Conservation (phyloP, 2,888 invertebrate species). For the Netelia fuscicornis region DNA sequence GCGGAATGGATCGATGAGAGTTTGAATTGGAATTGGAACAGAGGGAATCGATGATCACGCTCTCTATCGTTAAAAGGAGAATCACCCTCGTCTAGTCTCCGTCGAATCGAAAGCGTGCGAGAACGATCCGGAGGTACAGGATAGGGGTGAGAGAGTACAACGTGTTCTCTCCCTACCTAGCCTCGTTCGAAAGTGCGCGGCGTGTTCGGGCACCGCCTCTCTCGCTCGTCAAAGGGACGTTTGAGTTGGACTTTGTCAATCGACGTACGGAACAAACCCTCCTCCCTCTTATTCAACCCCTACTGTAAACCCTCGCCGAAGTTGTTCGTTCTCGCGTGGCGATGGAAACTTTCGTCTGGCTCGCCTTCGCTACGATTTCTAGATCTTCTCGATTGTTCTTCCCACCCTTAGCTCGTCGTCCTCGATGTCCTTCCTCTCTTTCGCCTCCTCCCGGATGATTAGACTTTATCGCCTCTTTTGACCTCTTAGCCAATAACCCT, state of each 20-base stretch:
- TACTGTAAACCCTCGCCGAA: background rate
- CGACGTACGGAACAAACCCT: slow-evolving; percentile 5
- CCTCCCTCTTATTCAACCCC: background rate
- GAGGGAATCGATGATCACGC: slow-evolving; percentile 35
- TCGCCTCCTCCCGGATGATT: slow-evolving; percentile 21
- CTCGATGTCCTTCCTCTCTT: background rate
- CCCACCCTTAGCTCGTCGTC: slow-evolving; percentile 14
- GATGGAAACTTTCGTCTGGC: slow-evolving; percentile 51
- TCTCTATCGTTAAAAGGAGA: slow-evolving; percentile 4
- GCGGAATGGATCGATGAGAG: background rate
- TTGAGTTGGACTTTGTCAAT: slow-evolving; percentile 64
- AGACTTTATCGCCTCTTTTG: slow-evolving; percentile 52
- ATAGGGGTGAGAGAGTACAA: background rate
- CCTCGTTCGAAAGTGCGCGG: slow-evolving; percentile 11
- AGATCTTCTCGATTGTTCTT: slow-evolving; percentile 48
- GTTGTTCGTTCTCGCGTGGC: slow-evolving; percentile 14
- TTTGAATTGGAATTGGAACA: background rate
- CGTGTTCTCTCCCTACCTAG: background rate
- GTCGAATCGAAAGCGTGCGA: slow-evolving; percentile 10
- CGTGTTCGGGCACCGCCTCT: background rate
- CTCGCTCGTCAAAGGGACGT: slow-evolving; percentile 57
- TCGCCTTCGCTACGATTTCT: slow-evolving; percentile 33
- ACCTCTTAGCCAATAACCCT: slow-evolving; percentile 33
- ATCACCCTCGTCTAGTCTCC: slow-evolving; percentile 7
- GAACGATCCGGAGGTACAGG: slow-evolving; percentile 3